Evolutionary conservation across 1,140 invertebrate species (phyloP).

Genomic region (Procambarus virginalis): DNA sequence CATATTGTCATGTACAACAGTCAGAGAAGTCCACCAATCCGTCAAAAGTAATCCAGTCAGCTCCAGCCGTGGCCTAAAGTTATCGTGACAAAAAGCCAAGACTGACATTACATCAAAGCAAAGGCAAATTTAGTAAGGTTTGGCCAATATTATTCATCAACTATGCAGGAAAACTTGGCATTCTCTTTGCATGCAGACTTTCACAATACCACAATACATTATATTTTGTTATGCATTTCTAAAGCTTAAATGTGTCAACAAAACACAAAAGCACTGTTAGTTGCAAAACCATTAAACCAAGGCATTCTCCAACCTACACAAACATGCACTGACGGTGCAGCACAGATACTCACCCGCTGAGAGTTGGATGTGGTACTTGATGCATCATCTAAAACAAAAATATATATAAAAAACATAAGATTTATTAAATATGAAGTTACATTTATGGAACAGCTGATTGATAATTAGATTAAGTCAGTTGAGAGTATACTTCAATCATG

Average conservation of each 20-base stretch:
- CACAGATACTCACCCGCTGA: constrained; percentile 75
- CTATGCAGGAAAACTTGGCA: not conserved
- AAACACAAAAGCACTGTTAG: constrained; percentile 41
- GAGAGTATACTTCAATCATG: no score
- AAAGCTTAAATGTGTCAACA: not conserved
- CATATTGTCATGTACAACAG: not conserved
- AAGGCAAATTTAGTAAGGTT: not conserved
- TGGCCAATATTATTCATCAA: constrained; percentile 6
- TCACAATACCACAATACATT: not conserved
- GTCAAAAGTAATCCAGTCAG: not conserved
- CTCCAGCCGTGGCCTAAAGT: not conserved
- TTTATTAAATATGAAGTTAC: no score
- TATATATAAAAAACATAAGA: constrained; percentile 10
- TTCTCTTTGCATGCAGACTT: constrained; percentile 28
- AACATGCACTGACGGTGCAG: not conserved
- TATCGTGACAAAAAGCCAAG: not conserved
- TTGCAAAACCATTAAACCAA: constrained; percentile 29
- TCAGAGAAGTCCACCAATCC: not conserved
- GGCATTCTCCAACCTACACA: not conserved
- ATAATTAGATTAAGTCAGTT: no score
- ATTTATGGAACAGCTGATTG: no score
- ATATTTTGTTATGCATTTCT: constrained; percentile 7
- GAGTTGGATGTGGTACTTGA: constrained; percentile 77
- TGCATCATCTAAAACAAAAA: constrained; percentile 76
- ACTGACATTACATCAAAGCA: not conserved